phyloP scores from a whole-genome alignment of 2,888 invertebrate genomes.

The Machimus rusticus region DNA sequence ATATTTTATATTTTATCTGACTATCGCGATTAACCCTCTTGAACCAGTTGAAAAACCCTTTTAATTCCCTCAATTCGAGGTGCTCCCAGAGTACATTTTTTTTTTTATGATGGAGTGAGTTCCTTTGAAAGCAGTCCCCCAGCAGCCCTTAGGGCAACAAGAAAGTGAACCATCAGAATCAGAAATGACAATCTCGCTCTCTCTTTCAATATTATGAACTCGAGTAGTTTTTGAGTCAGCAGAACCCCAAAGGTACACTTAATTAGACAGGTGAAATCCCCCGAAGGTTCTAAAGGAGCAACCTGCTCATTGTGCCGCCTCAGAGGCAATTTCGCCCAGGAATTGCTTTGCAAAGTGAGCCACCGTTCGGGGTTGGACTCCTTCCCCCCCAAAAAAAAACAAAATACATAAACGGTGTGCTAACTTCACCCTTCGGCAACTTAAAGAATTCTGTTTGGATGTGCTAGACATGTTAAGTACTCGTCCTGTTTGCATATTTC shows the following conservation, averaged over 20 bases:
- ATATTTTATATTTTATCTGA: background rate
- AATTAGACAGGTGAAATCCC: background rate
- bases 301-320: constrained; percentile 7
- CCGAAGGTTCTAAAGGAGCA: background rate
- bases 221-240: background rate
- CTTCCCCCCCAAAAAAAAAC: background rate
- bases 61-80: background rate
- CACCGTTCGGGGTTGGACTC: no score
- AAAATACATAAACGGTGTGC: constrained; percentile 1
- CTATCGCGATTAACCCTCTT: background rate
- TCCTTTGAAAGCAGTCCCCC: background rate
- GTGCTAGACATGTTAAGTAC: constrained; percentile 32
- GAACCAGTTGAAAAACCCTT: background rate
- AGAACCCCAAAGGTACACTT: background rate
- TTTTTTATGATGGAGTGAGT: background rate
- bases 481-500: constrained; percentile 35
- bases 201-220: background rate
- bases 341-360: constrained; percentile 8
- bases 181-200: background rate
- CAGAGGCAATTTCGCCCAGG: constrained; percentile 16
- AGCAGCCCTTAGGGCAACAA: background rate
- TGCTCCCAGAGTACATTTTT: background rate
- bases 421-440: constrained; percentile 37
- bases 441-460: constrained; percentile 36
- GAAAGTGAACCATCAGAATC: background rate